Evolutionary conservation across 2,797 vertebrate genomes (phyloP), one percentile per base, ranked within the genome.

Genomic region (Syngnathus rostellatus): DNA sequence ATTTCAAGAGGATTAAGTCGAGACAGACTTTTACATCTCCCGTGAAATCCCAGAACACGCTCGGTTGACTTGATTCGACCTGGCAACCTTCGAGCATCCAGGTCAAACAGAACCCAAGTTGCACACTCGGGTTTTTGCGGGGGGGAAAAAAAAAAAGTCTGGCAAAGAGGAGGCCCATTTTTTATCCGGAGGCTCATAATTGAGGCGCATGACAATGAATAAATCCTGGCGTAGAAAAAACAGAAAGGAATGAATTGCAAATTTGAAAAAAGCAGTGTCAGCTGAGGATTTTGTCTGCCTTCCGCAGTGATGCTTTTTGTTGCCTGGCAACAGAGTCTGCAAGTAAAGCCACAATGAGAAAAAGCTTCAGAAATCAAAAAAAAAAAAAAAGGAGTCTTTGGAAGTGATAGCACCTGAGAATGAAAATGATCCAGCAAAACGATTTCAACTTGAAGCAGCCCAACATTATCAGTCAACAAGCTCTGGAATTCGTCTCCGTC

Each of bases 161-260:
- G 88, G 87, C 84, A 82, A 68, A 66, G 68, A 62, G 3, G n/a
- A 64, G 72, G 62, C 69, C 57, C 53, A 4, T 21, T 63, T 81
- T 62, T 6, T 40, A 80, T 84, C 86, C 87, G 5, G 31, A 86
- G 77, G 64, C 73, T 75, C 73, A 75, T 79, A 77, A 81, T 77
- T 84, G 70, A 77, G 66, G 68, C 64, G 77, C 81, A 84, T 87
- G 84, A 86, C 82, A 84, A 85, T 79, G 84, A 87, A 89, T 89
- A 86, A 86, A 89, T 86, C 87, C 12, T 7, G 21, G n/a, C 50
- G 50, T 21, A 4, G 16, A 2, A 53, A 53, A 53, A 53, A n/a
- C n/a, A 53, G n/a, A 23, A 55, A 10, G 23, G 21, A 55, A 16
- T 55, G n/a, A 31, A 55, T 11, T 55, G 53, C 23, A 55, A 55